A percentile compares a stretch with the other conserved stretches of the same genome.
These are phyloP conservation scores for Drosophila borborema DNA, from an alignment of 2,888 invertebrate genomes.

Conservation along the genomic window DNA sequence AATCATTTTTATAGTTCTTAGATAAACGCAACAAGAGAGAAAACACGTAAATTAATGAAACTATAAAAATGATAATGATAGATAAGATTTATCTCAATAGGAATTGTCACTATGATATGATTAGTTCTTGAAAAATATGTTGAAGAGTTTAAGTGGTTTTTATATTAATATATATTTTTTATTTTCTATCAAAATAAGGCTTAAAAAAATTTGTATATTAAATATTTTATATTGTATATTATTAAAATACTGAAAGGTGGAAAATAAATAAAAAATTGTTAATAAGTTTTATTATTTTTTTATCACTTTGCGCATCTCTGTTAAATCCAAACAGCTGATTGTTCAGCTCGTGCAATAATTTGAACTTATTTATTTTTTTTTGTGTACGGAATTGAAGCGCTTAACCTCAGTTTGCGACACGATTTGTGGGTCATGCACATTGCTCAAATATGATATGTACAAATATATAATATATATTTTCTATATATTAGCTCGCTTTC, in stretches of 20 bases:
- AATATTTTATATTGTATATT: too few relatives aligned
- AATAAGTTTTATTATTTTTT: neutral
- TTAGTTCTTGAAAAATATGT: too few relatives aligned
- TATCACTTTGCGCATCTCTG: conserved; percentile 25
- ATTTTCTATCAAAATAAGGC: too few relatives aligned
- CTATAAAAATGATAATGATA: neutral
- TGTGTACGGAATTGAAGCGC: conserved; percentile 73
- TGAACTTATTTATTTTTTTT: conserved; percentile 29
- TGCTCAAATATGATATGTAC: conserved; percentile 19
- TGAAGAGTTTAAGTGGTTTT: too few relatives aligned
- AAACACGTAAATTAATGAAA: conserved; percentile 3
- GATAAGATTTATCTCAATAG: neutral
- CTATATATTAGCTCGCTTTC: conserved; percentile 12
- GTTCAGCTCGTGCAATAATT: conserved; percentile 4
- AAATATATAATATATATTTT: conserved; percentile 9
- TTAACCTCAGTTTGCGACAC: conserved; percentile 69
- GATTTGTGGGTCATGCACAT: conserved; percentile 73
- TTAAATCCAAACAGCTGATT: conserved; percentile 25
- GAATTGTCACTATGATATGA: neutral
- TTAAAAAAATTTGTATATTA: too few relatives aligned
- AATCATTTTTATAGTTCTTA: neutral
- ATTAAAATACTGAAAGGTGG: too few relatives aligned
- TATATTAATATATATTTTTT: too few relatives aligned
- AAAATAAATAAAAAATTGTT: too few relatives aligned
- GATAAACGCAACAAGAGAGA: neutral